These are phyloP conservation scores for Drosophila punjabiensis DNA, from an alignment of 1,140 invertebrate genomes.

Conservation along the genomic window DNA sequence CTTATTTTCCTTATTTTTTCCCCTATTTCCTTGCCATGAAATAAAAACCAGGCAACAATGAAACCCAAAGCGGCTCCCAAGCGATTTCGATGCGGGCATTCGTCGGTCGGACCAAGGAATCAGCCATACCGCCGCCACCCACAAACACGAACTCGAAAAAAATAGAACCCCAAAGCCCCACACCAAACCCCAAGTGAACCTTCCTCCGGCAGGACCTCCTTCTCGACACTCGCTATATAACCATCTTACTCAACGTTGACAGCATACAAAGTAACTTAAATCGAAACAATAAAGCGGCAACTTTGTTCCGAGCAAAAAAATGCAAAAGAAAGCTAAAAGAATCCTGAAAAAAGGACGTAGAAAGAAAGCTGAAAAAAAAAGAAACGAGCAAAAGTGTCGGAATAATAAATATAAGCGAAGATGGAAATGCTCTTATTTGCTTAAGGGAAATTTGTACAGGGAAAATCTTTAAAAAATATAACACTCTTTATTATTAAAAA, in stretches of 20 bases:
- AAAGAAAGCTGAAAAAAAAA: slow-evolving; percentile 64
- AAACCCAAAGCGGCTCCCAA: slow-evolving; percentile 80
- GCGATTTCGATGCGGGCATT: slow-evolving; percentile 76
- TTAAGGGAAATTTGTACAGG: neutral
- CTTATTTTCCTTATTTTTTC: neutral
- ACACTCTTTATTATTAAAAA: too few relatives aligned
- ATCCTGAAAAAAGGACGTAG: slow-evolving; percentile 38
- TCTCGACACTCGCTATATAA: slow-evolving; percentile 49
- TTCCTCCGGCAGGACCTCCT: neutral
- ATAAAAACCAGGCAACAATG: slow-evolving; percentile 81
- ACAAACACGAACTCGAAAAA: neutral
- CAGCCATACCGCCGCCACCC: slow-evolving; percentile 16
- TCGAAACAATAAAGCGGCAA: slow-evolving; percentile 85
- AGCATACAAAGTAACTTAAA: slow-evolving; percentile 85
- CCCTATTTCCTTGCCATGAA: slow-evolving; percentile 54
- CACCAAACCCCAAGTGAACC: slow-evolving; percentile 9
- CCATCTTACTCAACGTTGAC: slow-evolving; percentile 75
- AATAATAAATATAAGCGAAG: slow-evolving; percentile 5
- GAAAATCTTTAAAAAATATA: neutral
- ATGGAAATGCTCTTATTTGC: slow-evolving; percentile 5
- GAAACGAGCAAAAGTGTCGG: slow-evolving; percentile 23
- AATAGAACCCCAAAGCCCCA: slow-evolving; percentile 4
- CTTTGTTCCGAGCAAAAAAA: slow-evolving; percentile 72
- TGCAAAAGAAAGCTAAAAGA: slow-evolving; percentile 62
- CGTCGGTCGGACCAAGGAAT: slow-evolving; percentile 41